Base-by-base conservation (phyloP, 30 jellyfish, hydroid and myxozoan genomes). In the Chrysaora quinquecirrha region DNA sequence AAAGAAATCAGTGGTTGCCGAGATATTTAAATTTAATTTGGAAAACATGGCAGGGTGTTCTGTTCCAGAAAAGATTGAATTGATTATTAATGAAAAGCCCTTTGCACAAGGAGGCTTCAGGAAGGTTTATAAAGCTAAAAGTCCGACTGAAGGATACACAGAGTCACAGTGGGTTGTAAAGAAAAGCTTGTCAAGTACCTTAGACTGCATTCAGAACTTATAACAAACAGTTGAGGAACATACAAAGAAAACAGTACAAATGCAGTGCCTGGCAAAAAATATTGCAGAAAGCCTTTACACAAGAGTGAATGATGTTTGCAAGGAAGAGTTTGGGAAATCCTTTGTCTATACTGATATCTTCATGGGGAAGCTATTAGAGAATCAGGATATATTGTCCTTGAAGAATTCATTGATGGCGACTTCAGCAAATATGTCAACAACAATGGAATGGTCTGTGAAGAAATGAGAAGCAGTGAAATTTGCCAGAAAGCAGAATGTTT, bases 401-500 rank as follows among this genome's bases (percentile, higher is more conserved):
- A 68, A 43, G 32, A 68, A 30, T 68, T 30, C 64, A 68, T 68
- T 34, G 62, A 31, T n/a, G 80, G 73, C 23, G 52, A 35, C 28
- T 76, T 78, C 56, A 33, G 71, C 73, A 78, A 78, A 34, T 78
- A 61, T 47, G 47, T 78, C 27, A 78, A 78, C 71, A 78, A 78
- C 73, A 54, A 78, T 64, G 90, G 90, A n/a, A 32, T 23, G 43
- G 54, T 54, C 64, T 52, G 80, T 65, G 72, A 19, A 12, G 64
- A 32, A 29, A 27, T 28, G 56, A 20, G 32, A 38, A 64, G 71
- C 71, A 68, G 62, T 27, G 90, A 22, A 34, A 23, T 73, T 16
- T 25, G 56, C 50, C 86, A 43, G 56, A 73, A 43, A 73, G 86
- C 86, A 20, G 29, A 73, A 33, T 46, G 75, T 73, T 35, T 73